Conservation (phyloP, 2,888 invertebrate genomes). For the Mellilla xanthometata region DNA sequence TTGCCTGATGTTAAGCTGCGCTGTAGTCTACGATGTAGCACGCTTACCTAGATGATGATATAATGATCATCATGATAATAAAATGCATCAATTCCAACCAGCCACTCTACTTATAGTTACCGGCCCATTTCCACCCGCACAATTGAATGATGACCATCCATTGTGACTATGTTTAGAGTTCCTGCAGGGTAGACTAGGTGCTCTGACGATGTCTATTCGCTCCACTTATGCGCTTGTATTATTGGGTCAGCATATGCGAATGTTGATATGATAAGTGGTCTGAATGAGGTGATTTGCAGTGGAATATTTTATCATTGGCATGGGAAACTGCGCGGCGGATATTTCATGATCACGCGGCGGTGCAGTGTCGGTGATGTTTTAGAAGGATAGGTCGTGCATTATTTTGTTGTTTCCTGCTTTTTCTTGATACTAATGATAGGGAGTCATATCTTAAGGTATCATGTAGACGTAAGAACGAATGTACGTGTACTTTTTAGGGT, state of each 20-base stretch:
- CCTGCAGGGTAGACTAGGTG: conserved; percentile 77
- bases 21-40: no score
- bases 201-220: conserved; percentile 39
- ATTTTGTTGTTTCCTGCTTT: no score
- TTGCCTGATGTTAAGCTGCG: no score
- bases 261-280: conserved; percentile 52
- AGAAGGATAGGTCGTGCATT: no score
- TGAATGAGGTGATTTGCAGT: conserved; percentile 42
- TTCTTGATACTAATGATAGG: no score
- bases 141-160: conserved; percentile 78
- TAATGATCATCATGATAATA: background rate
- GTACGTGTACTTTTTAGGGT: no score
- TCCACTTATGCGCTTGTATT: conserved; percentile 66
- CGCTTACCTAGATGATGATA: no score
- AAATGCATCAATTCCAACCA: background rate
- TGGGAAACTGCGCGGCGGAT: conserved; percentile 20
- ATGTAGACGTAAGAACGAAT: no score
- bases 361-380: conserved; percentile 1
- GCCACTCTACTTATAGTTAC: conserved; percentile 65
- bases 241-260: conserved; percentile 67
- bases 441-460: no score
- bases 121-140: conserved; percentile 70
- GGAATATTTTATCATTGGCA: conserved; percentile 43
- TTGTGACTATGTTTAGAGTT: conserved; percentile 82
- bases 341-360: conserved; percentile 3